These are phyloP conservation scores for Aviceda subcristata DNA, from an alignment of 2,113 vertebrate species.

Conservation along the genomic window DNA sequence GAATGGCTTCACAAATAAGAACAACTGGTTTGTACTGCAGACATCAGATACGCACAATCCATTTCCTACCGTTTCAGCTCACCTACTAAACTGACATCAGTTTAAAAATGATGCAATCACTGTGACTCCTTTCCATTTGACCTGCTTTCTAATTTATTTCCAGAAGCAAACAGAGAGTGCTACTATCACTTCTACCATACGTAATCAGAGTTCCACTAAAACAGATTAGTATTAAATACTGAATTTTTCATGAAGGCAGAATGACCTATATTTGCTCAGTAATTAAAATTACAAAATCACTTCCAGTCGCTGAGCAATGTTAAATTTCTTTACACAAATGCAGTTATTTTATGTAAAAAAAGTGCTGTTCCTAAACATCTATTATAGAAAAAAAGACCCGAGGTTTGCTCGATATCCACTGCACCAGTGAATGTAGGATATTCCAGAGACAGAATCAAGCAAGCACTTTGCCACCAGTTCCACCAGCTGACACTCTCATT, in stretches of 20 bases:
- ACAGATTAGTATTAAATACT: background rate
- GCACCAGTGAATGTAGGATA: background rate
- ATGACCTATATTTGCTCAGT: background rate
- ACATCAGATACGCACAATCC: background rate
- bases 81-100: background rate
- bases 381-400: rapidly evolving
- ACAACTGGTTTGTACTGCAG: background rate
- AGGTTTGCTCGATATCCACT: background rate
- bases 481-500: background rate
- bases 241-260: background rate
- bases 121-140: background rate
- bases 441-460: background rate
- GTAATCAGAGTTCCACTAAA: background rate
- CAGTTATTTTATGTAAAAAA: background rate
- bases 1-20: background rate
- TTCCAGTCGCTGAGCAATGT: background rate
- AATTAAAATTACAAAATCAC: background rate
- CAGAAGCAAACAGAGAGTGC: background rate
- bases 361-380: background rate
- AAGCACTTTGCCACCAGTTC: background rate
- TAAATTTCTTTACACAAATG: background rate
- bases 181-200: background rate
- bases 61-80: background rate
- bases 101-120: background rate
- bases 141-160: background rate